Evolutionary conservation across 1,140 invertebrate species (phyloP).

Genomic region (Orchesella cincta): DNA sequence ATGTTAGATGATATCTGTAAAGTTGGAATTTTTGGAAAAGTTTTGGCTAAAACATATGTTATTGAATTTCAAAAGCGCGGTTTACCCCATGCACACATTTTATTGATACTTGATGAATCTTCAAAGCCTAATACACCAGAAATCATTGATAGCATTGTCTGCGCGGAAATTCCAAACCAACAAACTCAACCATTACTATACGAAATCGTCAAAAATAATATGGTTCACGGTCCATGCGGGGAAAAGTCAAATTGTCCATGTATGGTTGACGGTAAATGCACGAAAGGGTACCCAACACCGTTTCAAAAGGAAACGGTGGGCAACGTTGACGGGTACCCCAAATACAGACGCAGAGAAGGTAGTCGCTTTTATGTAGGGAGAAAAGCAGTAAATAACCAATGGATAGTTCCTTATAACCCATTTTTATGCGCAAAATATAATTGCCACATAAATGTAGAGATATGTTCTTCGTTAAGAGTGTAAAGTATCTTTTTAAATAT

Average conservation of each 20-base stretch:
- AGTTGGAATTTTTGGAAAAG: conserved; percentile 49
- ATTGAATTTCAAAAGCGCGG: conserved; percentile 56
- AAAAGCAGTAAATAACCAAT: conserved; percentile 34
- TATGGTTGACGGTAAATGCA: conserved; percentile 51
- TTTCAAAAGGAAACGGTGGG: conserved; percentile 46
- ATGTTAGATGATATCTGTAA: conserved; percentile 9
- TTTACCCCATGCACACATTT: conserved; percentile 55
- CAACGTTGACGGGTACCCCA: conserved; percentile 52
- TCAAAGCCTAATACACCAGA: conserved; percentile 43
- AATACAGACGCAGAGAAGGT: conserved; percentile 46
- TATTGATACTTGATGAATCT: conserved; percentile 50
- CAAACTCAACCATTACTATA: not conserved
- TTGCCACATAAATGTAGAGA: conserved; percentile 40
- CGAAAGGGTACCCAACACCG: conserved; percentile 50
- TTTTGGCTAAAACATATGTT: conserved; percentile 43
- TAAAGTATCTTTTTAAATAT: conserved; percentile 42
- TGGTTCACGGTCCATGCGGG: conserved; percentile 54
- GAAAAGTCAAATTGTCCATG: conserved; percentile 47
- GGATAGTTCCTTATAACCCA: conserved; percentile 41
- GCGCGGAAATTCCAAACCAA: conserved; percentile 47
- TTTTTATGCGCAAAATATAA: conserved; percentile 39
- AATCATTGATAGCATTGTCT: conserved; percentile 49
- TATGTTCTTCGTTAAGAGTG: conserved; percentile 38
- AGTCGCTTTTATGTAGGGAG: not conserved
- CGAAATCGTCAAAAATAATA: conserved; percentile 27